Evolutionary conservation across 2,113 vertebrate species (phyloP).

Genomic region (Phoenicopterus ruber): DNA sequence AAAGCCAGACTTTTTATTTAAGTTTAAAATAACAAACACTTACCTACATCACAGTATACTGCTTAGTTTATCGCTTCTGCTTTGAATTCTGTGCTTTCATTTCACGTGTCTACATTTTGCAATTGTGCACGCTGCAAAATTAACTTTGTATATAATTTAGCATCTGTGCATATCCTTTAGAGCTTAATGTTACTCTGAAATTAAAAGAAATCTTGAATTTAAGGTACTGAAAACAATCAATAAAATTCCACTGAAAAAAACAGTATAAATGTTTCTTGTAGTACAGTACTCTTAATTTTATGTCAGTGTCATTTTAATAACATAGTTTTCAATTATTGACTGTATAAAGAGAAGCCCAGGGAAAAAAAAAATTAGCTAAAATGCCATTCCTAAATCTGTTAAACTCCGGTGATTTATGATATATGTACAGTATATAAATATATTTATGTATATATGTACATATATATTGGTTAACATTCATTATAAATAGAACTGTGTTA

Average conservation of each 20-base stretch:
- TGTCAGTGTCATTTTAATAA: neutral
- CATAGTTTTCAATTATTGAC: conserved; percentile 25
- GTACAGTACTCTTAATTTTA: neutral
- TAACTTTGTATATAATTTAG: neutral
- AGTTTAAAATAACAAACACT: conserved; percentile 35
- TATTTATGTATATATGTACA: conserved; percentile 72
- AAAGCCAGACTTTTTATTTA: conserved; percentile 57
- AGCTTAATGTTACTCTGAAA: neutral
- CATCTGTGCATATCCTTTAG: neutral
- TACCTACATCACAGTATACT: conserved; percentile 29
- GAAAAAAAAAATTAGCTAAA: conserved; percentile 29
- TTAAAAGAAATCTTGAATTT: neutral
- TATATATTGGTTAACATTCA: conserved; percentile 59
- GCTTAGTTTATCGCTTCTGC: conserved; percentile 14
- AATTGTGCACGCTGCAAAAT: neutral
- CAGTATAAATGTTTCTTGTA: conserved; percentile 9
- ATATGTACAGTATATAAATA: conserved; percentile 75
- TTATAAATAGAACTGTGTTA: conserved; percentile 73
- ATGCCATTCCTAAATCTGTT: conserved; percentile 35
- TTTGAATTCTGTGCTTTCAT: conserved; percentile 56
- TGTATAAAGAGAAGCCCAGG: conserved; percentile 58
- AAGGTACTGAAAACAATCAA: neutral
- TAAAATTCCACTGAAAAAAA: neutral
- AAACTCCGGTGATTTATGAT: conserved; percentile 29
- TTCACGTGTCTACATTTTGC: neutral